Evolutionary conservation across 2,797 vertebrate genomes (phyloP).

Genomic region (Kryptopterus vitreolus): DNA sequence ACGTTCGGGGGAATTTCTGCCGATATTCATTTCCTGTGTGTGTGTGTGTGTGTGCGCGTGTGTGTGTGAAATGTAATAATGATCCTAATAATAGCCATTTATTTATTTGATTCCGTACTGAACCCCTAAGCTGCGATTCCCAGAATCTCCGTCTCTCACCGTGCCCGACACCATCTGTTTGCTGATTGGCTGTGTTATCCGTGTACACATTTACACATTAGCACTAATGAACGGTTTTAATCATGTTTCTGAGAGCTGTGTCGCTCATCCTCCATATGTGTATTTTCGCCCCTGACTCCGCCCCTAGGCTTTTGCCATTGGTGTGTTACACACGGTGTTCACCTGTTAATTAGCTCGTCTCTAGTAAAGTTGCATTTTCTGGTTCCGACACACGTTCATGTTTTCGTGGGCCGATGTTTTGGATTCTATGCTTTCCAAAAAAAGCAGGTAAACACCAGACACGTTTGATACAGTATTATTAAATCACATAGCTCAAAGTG

Average conservation of each 20-base stretch:
- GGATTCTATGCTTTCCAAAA: no score
- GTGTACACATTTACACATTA: neutral
- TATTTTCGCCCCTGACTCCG: neutral
- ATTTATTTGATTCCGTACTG: conserved; percentile 63
- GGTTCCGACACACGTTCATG: neutral
- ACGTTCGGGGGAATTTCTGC: conserved; percentile 59
- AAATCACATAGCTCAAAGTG: no score
- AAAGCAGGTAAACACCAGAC: no score
- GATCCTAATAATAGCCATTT: conserved; percentile 53
- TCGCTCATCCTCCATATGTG: neutral
- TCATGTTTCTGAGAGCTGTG: neutral
- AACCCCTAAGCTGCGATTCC: neutral
- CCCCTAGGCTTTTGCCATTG: neutral
- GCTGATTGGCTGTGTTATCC: neutral
- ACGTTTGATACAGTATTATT: no score
- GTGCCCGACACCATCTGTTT: neutral
- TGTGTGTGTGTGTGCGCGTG: neutral
- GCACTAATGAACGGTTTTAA: neutral
- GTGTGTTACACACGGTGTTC: neutral
- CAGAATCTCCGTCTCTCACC: neutral
- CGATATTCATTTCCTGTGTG: conserved; percentile 59
- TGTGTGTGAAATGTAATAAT: neutral
- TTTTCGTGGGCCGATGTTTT: no score
- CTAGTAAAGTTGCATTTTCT: neutral
- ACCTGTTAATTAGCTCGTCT: neutral